These are phyloP conservation scores for Wasmannia auropunctata DNA, from an alignment of 1,140 invertebrate genomes.

Conservation along the genomic window DNA sequence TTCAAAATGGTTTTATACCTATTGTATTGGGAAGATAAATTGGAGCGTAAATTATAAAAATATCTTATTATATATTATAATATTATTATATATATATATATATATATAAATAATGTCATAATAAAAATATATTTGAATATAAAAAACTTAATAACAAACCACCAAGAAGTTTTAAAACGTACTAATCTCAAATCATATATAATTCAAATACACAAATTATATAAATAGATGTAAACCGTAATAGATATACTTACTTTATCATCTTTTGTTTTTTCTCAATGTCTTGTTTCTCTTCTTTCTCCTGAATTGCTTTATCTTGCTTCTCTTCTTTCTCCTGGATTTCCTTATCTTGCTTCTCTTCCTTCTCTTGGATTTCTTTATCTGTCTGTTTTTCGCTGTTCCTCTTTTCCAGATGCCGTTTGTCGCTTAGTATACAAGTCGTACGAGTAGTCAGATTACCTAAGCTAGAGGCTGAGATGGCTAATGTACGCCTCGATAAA, in stretches of 20 bases:
- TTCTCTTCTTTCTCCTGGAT: not conserved
- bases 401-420: slow-evolving; percentile 27
- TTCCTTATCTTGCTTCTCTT: slow-evolving; percentile 9
- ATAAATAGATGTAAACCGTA: not conserved
- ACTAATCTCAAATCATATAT: not conserved
- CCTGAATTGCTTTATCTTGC: not conserved
- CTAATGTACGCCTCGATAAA: slow-evolving; percentile 28
- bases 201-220: not conserved
- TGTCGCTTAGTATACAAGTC: slow-evolving; percentile 19
- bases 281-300: not conserved
- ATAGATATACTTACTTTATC: not conserved
- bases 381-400: not conserved
- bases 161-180: not conserved
- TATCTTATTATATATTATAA: not conserved
- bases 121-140: too few relatives aligned
- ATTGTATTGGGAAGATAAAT: not conserved
- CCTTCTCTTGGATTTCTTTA: slow-evolving; percentile 15
- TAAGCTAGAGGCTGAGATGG: slow-evolving; percentile 73
- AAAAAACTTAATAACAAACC: not conserved
- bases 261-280: not conserved
- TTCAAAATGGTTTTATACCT: slow-evolving; percentile 53
- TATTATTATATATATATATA: too few relatives aligned
- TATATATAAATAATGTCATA: not conserved
- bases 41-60: not conserved
- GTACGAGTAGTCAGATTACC: slow-evolving; percentile 71